A percentile compares a stretch with the other conserved stretches of the same genome.
Conservation (phyloP, 1,140 invertebrate species). For the Reticulitermes speratus region DNA sequence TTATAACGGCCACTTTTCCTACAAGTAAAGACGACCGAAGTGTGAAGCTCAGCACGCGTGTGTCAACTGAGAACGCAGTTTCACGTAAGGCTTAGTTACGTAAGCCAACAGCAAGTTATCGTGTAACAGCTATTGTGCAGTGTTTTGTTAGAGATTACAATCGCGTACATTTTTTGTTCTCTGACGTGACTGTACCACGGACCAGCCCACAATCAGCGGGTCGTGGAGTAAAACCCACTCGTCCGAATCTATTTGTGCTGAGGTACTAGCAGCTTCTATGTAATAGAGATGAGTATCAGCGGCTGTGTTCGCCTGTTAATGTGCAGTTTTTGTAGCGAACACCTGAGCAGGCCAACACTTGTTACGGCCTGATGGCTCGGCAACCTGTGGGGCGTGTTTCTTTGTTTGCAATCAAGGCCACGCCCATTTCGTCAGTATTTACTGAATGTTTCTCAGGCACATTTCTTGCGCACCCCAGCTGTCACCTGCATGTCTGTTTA, state of each 20-base stretch:
- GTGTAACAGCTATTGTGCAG: background rate
- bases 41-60: no score
- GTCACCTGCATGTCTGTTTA: no score
- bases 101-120: background rate
- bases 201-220: background rate
- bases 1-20: no score
- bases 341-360: background rate
- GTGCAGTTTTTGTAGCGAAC: background rate
- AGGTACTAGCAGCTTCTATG: background rate
- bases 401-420: background rate
- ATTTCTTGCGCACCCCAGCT: background rate
- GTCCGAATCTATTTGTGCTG: background rate
- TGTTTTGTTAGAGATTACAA: background rate
- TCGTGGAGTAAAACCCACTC: constrained; percentile 4
- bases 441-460: background rate
- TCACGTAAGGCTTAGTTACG: background rate
- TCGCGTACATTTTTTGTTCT: background rate
- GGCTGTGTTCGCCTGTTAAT: background rate
- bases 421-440: background rate
- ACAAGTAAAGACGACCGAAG: no score
- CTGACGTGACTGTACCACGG: background rate
- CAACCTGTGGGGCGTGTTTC: background rate
- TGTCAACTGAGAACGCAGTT: no score
- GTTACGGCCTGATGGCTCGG: constrained; percentile 1
- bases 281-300: background rate